These are phyloP conservation scores for Caenorhabditis drosophilae DNA, from an alignment of 2,888 invertebrate species.

Conservation along the genomic window DNA sequence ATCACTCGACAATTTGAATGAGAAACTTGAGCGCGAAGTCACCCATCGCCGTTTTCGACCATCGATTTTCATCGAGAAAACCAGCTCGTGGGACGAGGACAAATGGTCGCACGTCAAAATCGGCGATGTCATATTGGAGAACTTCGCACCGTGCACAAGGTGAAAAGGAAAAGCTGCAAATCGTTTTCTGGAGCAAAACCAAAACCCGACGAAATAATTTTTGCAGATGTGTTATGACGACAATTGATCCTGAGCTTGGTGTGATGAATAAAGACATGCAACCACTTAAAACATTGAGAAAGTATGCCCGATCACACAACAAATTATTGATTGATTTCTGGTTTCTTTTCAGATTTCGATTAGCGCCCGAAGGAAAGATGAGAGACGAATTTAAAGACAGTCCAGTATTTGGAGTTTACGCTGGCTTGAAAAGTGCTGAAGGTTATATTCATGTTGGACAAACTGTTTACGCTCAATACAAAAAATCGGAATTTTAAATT, in stretches of 20 bases:
- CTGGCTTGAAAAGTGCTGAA: slow-evolving; percentile 29
- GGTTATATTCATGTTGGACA: slow-evolving; percentile 47
- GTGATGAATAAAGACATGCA: slow-evolving; percentile 31
- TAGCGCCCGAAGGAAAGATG: slow-evolving; percentile 47
- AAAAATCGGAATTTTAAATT: slow-evolving; percentile 32
- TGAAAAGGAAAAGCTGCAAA: no score
- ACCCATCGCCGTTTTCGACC: slow-evolving; percentile 41
- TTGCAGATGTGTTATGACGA: slow-evolving; percentile 45
- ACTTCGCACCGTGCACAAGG: slow-evolving; percentile 46
- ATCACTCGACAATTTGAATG: slow-evolving; percentile 39
- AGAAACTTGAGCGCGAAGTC: slow-evolving; percentile 19
- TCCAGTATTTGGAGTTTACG: slow-evolving; percentile 46
- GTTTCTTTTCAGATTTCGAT: slow-evolving; percentile 33
- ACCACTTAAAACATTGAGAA: slow-evolving; percentile 40
- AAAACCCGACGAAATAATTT: no score
- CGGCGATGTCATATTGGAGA: slow-evolving; percentile 42
- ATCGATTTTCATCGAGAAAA: slow-evolving; percentile 37
- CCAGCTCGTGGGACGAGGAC: slow-evolving; percentile 48
- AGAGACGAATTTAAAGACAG: slow-evolving; percentile 30
- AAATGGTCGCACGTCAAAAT: slow-evolving; percentile 43
- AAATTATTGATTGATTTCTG: no score
- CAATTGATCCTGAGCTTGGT: slow-evolving; percentile 40
- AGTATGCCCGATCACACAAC: no score
- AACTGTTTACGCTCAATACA: slow-evolving; percentile 42
- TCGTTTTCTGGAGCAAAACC: no score